Evolutionary conservation across 2,888 invertebrate species (phyloP), one percentile per base, ranked within the genome.

Genomic region (Eulithis testata): DNA sequence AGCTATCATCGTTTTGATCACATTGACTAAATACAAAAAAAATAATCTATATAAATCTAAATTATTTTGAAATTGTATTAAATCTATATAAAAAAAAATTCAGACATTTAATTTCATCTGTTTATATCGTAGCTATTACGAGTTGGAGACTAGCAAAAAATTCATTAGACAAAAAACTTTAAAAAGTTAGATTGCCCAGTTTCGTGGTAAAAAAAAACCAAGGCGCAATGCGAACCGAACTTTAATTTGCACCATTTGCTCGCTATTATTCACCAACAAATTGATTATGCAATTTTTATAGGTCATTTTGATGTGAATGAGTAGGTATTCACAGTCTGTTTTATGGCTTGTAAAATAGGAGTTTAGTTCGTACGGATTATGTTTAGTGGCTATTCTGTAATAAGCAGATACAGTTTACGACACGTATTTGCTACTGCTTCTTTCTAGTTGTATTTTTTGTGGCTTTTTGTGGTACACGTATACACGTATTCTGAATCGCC

Each of bases 241-340:
- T 49, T 60, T 65, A 57, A 53, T 60, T 52, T 56, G 21, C 31
- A 53, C 52, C 14, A 76, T 73, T 78, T 77, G 76, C 73, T 76
- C 72, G 72, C 76, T 57, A 64, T 76, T 78, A 76, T 76, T 73
- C 71, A 72, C 66, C 76, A 76, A 75, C 74, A 74, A 74, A 79
- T 77, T 79, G 76, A 79, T 77, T 77, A 75, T 69, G 67, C 70
- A 67, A 72, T 76, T 74, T 78, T 78, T 76, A 74, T 75, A 75
- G 72, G 66, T 71, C 66, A 70, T 66, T 72, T 66, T 71, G 70
- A 68, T 75, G 72, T 79, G 74, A 78, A 74, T 75, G 76, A 77
- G 76, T 77, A 72, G 73, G 75, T 73, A 66, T 74, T 71, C 65
- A 52, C 36, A 74, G 72, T 70, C 70, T 64, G 65, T 76, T 81